Evolutionary conservation across 2,888 invertebrate genomes (phyloP).

Genomic region (Xestoiulus laeticollis): DNA sequence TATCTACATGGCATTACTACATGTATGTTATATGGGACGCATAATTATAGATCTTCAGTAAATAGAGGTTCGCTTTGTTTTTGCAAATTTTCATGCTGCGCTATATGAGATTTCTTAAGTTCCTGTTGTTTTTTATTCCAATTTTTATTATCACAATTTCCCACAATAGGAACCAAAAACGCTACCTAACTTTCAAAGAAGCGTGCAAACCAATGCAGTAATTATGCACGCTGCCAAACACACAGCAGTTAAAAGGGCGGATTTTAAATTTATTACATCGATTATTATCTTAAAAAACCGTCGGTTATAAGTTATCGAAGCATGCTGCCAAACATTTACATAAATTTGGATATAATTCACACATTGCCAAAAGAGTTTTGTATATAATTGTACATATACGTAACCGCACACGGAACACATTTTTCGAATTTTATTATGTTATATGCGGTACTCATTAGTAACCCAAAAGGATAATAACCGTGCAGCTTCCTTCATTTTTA

Average conservation of each 20-base stretch:
- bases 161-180: too few relatives aligned
- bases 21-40: too few relatives aligned
- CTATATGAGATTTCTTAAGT: background rate
- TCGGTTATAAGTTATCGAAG: background rate
- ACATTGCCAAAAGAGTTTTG: background rate
- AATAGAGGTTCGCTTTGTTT: background rate
- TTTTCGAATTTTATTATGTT: background rate
- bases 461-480: background rate
- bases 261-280: background rate
- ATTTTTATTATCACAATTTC: background rate
- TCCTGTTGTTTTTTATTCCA: background rate
- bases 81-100: background rate
- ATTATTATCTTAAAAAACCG: conserved; percentile 4
- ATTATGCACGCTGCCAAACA: background rate
- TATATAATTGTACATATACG: too few relatives aligned
- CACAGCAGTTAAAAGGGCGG: background rate
- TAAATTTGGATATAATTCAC: background rate
- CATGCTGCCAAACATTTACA: conserved; percentile 9
- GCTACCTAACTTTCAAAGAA: background rate
- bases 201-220: background rate
- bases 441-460: background rate
- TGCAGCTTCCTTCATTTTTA: background rate
- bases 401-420: background rate
- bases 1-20: too few relatives aligned
- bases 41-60: too few relatives aligned